A percentile compares a stretch with the other conserved stretches of the same genome.
Evolutionary conservation across 30 jellyfish, hydroid and myxozoan species (phyloP).

Genomic region (Hydractinia symbiolongicarpus): DNA sequence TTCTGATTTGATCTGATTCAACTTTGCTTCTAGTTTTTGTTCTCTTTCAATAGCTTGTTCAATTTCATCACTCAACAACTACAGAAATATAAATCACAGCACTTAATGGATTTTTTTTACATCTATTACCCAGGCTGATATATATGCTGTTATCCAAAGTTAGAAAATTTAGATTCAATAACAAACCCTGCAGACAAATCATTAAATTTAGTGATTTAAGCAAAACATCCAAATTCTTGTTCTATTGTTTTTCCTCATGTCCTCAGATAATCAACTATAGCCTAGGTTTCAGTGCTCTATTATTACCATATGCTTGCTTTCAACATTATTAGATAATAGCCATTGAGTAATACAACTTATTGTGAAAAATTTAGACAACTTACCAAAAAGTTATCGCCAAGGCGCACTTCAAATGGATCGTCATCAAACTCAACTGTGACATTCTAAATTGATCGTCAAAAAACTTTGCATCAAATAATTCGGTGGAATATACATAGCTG

Average conservation of each 20-base stretch:
- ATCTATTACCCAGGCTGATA: no score
- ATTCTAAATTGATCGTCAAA: conserved; percentile 27
- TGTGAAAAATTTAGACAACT: neutral
- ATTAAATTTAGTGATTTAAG: no score
- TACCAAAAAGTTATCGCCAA: conserved; percentile 76
- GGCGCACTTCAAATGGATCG: conserved; percentile 75
- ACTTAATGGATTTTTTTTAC: neutral
- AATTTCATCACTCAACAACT: conserved; percentile 76
- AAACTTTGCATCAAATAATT: neutral
- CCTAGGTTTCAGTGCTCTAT: neutral
- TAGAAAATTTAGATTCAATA: no score
- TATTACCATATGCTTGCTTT: neutral
- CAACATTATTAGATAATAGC: neutral
- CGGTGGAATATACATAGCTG: neutral
- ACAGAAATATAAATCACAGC: neutral
- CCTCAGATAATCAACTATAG: neutral
- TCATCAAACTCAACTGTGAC: conserved; percentile 69
- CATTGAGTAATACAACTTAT: neutral
- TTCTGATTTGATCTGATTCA: conserved; percentile 50
- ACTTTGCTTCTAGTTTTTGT: conserved; percentile 49
- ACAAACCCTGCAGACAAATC: neutral
- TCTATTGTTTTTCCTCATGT: no score
- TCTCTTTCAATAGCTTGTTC: conserved; percentile 81
- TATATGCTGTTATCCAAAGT: no score
- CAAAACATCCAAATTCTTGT: no score